Evolutionary conservation across 2,113 vertebrate species (phyloP).

Genomic region (Hydrolagus affinis): DNA sequence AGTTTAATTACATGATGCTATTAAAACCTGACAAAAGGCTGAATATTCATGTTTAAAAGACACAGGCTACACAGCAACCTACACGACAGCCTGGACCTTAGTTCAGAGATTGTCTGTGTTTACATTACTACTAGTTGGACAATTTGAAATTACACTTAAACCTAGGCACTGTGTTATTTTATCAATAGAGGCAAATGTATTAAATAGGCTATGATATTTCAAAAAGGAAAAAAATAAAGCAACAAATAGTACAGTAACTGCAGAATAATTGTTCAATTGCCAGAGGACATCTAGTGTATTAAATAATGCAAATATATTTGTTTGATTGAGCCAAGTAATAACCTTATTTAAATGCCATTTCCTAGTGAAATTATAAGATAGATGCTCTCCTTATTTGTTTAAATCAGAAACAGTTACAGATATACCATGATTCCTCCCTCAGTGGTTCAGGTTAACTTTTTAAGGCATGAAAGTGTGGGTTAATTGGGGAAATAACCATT

Average conservation of each 20-base stretch:
- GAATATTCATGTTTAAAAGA: constrained; percentile 28
- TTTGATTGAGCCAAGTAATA: constrained; percentile 1
- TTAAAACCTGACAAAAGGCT: constrained; percentile 31
- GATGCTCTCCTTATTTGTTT: background rate
- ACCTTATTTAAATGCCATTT: background rate
- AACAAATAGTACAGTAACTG: background rate
- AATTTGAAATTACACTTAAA: background rate
- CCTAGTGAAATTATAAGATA: constrained; percentile 7
- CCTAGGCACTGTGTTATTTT: background rate
- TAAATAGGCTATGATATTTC: background rate
- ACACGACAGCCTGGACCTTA: background rate
- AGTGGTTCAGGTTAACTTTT: background rate
- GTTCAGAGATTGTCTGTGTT: background rate
- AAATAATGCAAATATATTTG: background rate
- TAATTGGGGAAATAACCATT: too few species aligned
- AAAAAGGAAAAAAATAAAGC: background rate
- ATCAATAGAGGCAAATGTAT: too few species aligned
- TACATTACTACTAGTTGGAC: background rate
- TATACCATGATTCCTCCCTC: background rate
- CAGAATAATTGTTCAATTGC: background rate
- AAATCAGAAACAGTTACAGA: background rate
- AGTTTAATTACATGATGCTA: constrained; percentile 31
- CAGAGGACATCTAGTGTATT: background rate
- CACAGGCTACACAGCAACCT: constrained; percentile 3
- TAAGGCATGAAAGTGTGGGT: too few species aligned